These are phyloP conservation scores for Ophion ventricosus DNA, from an alignment of 2,888 invertebrate genomes.

Conservation along the genomic window DNA sequence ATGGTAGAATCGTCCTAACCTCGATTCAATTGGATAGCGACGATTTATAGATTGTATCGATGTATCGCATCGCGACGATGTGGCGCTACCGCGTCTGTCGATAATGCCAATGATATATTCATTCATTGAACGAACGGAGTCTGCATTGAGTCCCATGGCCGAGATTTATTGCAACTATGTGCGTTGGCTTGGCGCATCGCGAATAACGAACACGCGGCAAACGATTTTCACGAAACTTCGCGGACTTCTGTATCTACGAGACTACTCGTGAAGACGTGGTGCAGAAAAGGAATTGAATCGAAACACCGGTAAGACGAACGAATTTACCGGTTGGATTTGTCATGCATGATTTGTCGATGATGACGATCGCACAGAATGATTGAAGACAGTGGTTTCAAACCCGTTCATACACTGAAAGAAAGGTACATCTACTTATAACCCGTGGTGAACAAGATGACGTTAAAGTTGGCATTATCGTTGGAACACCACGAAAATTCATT, in stretches of 20 bases:
- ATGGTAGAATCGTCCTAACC: slow-evolving; percentile 21
- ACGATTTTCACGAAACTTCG: background rate
- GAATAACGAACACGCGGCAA: no score
- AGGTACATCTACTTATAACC: background rate
- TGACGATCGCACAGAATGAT: background rate
- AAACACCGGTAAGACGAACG: background rate
- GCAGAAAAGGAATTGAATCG: background rate
- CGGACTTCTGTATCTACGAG: background rate
- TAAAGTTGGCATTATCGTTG: background rate
- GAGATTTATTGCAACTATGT: background rate
- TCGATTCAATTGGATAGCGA: slow-evolving; percentile 53
- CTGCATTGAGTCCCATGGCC: background rate
- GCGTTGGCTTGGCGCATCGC: no score
- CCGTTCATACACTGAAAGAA: background rate
- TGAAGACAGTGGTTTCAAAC: background rate
- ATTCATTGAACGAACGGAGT: background rate
- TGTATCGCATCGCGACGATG: background rate
- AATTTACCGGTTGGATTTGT: background rate
- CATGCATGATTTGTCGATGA: background rate
- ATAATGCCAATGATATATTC: background rate
- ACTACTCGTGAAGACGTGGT: background rate
- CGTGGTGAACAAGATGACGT: background rate
- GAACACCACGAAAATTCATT: background rate
- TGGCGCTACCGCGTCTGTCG: background rate
- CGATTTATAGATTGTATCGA: background rate